Base-by-base conservation (phyloP, 2,888 invertebrate genomes). In the Macrophya annulata region DNA sequence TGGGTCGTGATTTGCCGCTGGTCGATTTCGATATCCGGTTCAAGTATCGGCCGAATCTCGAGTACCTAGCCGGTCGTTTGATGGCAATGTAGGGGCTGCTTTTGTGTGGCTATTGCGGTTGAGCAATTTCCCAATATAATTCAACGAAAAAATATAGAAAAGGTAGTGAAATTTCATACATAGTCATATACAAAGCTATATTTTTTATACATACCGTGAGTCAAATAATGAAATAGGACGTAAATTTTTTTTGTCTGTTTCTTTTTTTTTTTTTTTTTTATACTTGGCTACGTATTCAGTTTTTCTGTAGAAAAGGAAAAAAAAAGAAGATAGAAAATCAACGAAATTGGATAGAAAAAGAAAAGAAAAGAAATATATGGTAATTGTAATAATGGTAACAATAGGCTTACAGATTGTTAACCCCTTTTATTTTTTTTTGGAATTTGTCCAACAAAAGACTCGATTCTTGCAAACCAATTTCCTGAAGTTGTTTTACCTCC, bases 401-500 rank as follows among this genome's bases (percentile, higher is more conserved):
- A 55, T 55, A n/a, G n/a, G 55, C 55, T 55, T n/a, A n/a, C 55
- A 37, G 68, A 68, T 31, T 68, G 68, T 25, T 62, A 37, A 68
- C 5, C 21, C 31, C 10, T 37, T 31, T 37, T 37, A 15, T 12
- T 12, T 48, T 15, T 12, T 48, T 48, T 48, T 48, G 72, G 21
- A 6, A 45, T 45, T 74, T 21, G n/a, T 21, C 72, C 43, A 74
- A 43, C 4, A 21, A n/a, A 45, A 77, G 37, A 37, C 10, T 62
- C 59, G 40, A 62, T n/a, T 81, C 15, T n/a, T 12, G 59, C 15
- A 43, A 81, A 81, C 59, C 81, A 25, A 81, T 62, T 40, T 81
- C 21, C 43, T 15, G 12, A 43, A 81, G 81, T 81, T 81, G 81
- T 81, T 81, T 59, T 43, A 43, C 62, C 62, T n/a, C 40, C 40